Percentiles rank a stretch among this genome's conserved stretches.
Evolutionary conservation across 2,797 vertebrate species (phyloP).

Genomic region (Sternotherus odoratus): DNA sequence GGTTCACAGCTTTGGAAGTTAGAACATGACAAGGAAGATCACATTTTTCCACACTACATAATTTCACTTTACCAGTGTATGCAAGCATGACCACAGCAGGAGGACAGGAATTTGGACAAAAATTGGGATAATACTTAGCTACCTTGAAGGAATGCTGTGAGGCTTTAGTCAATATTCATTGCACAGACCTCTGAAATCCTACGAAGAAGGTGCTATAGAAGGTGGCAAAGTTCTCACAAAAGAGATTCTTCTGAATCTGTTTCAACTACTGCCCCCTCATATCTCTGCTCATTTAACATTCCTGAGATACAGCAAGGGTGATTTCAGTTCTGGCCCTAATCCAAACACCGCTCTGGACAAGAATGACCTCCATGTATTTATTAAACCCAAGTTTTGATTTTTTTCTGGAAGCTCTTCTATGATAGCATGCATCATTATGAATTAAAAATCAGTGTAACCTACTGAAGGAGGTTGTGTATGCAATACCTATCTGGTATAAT

Average conservation of each 20-base stretch:
- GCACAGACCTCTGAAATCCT: neutral
- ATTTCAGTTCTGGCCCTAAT: neutral
- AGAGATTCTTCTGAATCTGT: slow-evolving; percentile 30
- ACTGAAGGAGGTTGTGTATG: neutral
- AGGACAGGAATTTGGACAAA: slow-evolving; percentile 15
- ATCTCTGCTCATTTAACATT: neutral
- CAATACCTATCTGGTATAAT: fast-evolving
- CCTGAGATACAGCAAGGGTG: slow-evolving; percentile 5
- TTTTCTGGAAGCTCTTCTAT: neutral
- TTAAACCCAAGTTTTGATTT: neutral
- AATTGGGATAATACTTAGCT: neutral
- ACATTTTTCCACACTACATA: neutral
- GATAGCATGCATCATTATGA: neutral
- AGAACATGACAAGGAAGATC: neutral
- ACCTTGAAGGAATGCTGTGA: neutral
- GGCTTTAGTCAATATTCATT: slow-evolving; percentile 28
- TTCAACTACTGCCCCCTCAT: neutral
- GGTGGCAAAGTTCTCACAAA: neutral
- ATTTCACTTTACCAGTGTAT: neutral
- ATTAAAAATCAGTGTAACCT: neutral
- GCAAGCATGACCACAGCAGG: slow-evolving; percentile 11
- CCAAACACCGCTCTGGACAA: neutral
- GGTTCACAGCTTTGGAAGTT: neutral
- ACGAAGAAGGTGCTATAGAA: neutral
- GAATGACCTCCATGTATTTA: neutral